These are phyloP conservation scores for Rosalia funebris DNA, from an alignment of 2,888 invertebrate genomes.

Conservation along the genomic window DNA sequence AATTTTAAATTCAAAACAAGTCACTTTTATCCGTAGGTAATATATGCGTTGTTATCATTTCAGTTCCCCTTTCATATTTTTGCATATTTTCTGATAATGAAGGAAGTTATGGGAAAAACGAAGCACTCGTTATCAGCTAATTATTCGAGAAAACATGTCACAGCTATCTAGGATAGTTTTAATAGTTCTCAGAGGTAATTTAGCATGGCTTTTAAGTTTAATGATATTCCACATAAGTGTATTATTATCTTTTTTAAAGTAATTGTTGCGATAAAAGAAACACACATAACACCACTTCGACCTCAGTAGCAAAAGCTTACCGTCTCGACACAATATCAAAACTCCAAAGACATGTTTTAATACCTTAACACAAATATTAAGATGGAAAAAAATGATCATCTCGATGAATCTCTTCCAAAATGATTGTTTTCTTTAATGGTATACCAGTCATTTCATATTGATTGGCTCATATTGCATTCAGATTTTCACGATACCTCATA, in stretches of 20 bases:
- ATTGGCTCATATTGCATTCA: no score
- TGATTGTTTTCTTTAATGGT: no score
- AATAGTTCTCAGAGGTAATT: conserved; percentile 45
- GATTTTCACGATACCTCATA: no score
- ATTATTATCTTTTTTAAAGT: conserved; percentile 14
- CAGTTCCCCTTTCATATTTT: conserved; percentile 55
- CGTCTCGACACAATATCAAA: no score
- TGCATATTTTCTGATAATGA: conserved; percentile 54
- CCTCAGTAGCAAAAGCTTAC: background rate
- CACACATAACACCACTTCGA: background rate
- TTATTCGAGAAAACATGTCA: conserved; percentile 55
- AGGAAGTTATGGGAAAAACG: conserved; percentile 54
- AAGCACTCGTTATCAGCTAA: conserved; percentile 49
- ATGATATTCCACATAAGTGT: conserved; percentile 20
- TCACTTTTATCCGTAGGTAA: conserved; percentile 44
- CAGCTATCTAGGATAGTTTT: conserved; percentile 50
- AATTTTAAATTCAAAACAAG: conserved; percentile 46
- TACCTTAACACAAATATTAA: no score
- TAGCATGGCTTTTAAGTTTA: conserved; percentile 35
- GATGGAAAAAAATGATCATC: no score
- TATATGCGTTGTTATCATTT: conserved; percentile 32
- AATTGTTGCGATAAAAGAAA: conserved; percentile 17
- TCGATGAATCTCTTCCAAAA: no score
- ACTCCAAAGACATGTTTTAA: no score
- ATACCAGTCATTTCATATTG: no score